phyloP scores from a whole-genome alignment of 2,888 invertebrate genomes.

The Cheilosia variabilis region DNA sequence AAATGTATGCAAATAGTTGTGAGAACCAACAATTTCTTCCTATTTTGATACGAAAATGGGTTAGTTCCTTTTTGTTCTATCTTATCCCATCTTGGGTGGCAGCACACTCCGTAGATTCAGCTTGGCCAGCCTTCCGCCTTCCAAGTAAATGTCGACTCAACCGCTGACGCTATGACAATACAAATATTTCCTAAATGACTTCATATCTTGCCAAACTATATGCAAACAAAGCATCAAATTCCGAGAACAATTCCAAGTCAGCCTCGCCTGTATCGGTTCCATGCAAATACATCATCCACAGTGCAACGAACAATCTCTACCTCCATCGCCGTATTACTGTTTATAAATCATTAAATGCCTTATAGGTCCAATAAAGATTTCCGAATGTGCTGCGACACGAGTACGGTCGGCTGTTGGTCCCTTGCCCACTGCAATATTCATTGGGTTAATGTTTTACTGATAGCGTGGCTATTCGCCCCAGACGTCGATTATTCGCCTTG shows the following conservation, averaged over 20 bases:
- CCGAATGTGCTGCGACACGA: conserved; percentile 25
- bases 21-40: no score
- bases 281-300: conserved; percentile 26
- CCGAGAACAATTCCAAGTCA: neutral
- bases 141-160: no score
- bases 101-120: no score
- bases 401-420: neutral
- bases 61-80: no score
- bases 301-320: conserved; percentile 19
- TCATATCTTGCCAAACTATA: neutral
- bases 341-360: conserved; percentile 66
- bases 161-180: no score
- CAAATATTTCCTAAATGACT: neutral
- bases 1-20: no score
- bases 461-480: conserved; percentile 52
- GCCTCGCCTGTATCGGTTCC: conserved; percentile 18
- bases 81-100: no score
- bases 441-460: conserved; percentile 63
- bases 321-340: conserved; percentile 23
- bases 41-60: no score
- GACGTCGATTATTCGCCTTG: conserved; percentile 38
- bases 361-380: conserved; percentile 44
- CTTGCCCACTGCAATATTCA: conserved; percentile 47
- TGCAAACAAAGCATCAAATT: neutral
- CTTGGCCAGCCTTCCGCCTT: no score